Conservation (phyloP, 2,797 vertebrate species). For the Lithobates sylvaticus region DNA sequence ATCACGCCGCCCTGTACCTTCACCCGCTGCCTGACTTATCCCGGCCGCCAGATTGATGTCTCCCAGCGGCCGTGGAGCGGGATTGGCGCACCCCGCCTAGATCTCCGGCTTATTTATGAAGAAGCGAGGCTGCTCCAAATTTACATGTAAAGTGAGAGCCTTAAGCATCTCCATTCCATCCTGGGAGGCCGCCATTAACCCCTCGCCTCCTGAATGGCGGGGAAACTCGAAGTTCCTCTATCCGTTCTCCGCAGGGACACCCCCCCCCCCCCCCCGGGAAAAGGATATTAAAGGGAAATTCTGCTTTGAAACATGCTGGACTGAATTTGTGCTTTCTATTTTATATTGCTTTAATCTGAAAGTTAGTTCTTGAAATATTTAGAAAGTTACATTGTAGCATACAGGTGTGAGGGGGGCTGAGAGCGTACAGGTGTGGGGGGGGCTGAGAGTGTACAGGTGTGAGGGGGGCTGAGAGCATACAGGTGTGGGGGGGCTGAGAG, state of each 20-base stretch:
- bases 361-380: too few species aligned
- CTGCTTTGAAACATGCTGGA: too few species aligned
- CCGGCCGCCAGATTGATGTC: slow-evolving; percentile 34
- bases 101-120: slow-evolving; percentile 39
- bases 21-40: slow-evolving; percentile 23
- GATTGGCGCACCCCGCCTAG: slow-evolving; percentile 1
- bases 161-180: slow-evolving; percentile 47
- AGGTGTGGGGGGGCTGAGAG: too few species aligned
- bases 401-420: too few species aligned
- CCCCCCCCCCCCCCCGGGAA: too few species aligned
- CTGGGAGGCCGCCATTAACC: slow-evolving; percentile 16
- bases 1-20: slow-evolving; percentile 37
- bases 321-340: too few species aligned
- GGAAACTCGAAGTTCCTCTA: background rate
- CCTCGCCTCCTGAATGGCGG: background rate
- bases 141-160: slow-evolving; percentile 46
- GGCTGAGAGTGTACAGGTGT: too few species aligned
- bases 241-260: background rate
- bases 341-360: too few species aligned
- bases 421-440: too few species aligned
- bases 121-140: slow-evolving; percentile 22
- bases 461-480: too few species aligned
- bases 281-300: too few species aligned
- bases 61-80: background rate
- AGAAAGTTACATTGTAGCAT: too few species aligned